These are phyloP conservation scores for Nezara viridula DNA, from an alignment of 2,888 invertebrate genomes.

Conservation along the genomic window DNA sequence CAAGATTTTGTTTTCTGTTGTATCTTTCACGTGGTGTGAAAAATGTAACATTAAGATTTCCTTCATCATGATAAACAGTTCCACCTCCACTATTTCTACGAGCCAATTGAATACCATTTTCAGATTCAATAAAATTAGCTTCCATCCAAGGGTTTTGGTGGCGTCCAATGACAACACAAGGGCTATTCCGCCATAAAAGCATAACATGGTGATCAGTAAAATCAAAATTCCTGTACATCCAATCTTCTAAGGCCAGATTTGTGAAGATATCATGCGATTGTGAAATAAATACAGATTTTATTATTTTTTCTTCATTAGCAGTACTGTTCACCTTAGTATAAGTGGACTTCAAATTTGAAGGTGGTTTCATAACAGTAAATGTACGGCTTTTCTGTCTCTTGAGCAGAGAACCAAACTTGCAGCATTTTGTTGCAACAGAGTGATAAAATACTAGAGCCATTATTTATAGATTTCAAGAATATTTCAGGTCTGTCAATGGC, in stretches of 20 bases:
- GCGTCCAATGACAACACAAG: conserved; percentile 94
- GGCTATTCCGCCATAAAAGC: conserved; percentile 93
- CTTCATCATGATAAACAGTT: conserved; percentile 95
- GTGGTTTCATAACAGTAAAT: conserved; percentile 39
- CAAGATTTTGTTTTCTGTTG: conserved; percentile 88
- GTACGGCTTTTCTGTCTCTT: conserved; percentile 48
- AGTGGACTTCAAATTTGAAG: conserved; percentile 60
- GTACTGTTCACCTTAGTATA: conserved; percentile 61
- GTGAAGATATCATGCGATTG: conserved; percentile 91
- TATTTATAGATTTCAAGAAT: conserved; percentile 41
- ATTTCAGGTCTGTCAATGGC: conserved; percentile 58
- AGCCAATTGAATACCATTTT: conserved; percentile 81
- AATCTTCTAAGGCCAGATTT: conserved; percentile 96
- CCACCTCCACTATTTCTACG: conserved; percentile 96
- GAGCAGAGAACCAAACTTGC: conserved; percentile 45
- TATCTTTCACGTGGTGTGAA: conserved; percentile 88
- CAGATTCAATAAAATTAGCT: conserved; percentile 81
- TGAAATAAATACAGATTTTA: conserved; percentile 92
- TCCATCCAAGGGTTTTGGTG: conserved; percentile 98
- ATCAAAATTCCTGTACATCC: conserved; percentile 91
- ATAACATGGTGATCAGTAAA: conserved; percentile 87
- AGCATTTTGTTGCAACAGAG: conserved; percentile 52
- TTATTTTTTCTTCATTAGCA: conserved; percentile 68
- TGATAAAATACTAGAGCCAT: conserved; percentile 54
- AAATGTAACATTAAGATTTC: conserved; percentile 94